phyloP scores from a whole-genome alignment of 2,797 vertebrate species.

The Craterocephalus amniculus region DNA sequence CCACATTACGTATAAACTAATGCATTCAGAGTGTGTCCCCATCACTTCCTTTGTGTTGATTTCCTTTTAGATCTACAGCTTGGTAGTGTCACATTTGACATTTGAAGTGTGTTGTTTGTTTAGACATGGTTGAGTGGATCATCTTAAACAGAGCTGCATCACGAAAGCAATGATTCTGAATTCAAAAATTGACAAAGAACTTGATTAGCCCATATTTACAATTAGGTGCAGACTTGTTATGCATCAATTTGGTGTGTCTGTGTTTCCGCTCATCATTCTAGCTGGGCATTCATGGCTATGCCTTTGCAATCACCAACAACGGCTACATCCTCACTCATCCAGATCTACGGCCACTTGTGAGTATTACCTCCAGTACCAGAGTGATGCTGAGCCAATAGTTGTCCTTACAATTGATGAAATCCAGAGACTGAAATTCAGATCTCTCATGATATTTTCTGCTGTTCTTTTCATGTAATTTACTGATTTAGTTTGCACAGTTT shows the following conservation, averaged over 20 bases:
- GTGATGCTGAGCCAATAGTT: constrained; percentile 25
- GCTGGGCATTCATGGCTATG: constrained; percentile 98
- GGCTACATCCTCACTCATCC: constrained; percentile 98
- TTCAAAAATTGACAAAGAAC: constrained; percentile 63
- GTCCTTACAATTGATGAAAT: constrained; percentile 25
- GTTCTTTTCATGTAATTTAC: constrained; percentile 57
- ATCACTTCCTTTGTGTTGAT: constrained; percentile 7
- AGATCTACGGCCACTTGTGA: constrained; percentile 96
- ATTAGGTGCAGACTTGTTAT: constrained; percentile 42
- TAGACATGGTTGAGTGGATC: constrained; percentile 54
- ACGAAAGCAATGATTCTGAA: constrained; percentile 48
- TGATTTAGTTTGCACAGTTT: constrained; percentile 33
- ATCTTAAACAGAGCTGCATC: constrained; percentile 28
- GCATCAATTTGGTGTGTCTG: constrained; percentile 29
- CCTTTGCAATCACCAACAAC: constrained; percentile 99
- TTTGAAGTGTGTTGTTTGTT: constrained; percentile 73
- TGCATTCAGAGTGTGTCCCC: constrained; percentile 20
- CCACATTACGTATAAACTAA: constrained; percentile 13
- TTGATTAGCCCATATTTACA: constrained; percentile 59
- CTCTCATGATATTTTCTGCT: constrained; percentile 42
- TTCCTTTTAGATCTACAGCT: constrained; percentile 17
- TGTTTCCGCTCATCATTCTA: constrained; percentile 63
- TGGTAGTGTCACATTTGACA: constrained; percentile 57
- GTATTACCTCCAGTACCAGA: constrained; percentile 43
- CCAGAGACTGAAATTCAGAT: constrained; percentile 43